These are phyloP conservation scores for Lasioglossum lativentre DNA, from an alignment of 2,888 invertebrate species.

Conservation along the genomic window DNA sequence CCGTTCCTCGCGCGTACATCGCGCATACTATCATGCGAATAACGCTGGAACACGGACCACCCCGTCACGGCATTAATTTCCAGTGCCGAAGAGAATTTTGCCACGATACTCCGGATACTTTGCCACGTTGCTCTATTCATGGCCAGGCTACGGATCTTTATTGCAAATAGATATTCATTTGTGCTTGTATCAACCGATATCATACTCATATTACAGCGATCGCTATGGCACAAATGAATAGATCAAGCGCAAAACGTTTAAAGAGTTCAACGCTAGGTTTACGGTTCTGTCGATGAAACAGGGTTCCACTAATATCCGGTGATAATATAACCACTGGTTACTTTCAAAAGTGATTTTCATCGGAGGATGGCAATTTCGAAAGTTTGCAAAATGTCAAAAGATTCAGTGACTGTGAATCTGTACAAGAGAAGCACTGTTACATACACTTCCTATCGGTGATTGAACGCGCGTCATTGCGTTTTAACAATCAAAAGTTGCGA, in stretches of 20 bases:
- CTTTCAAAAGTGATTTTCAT: conserved; percentile 1
- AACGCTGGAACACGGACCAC: conserved; percentile 30
- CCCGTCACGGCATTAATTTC: conserved; percentile 46
- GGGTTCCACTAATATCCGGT: not conserved
- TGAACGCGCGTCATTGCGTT: not conserved
- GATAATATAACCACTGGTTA: not conserved
- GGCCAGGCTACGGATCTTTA: too few relatives aligned
- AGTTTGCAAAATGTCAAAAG: not conserved
- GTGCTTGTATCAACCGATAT: too few relatives aligned
- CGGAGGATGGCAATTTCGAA: not conserved
- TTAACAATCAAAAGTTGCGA: not conserved
- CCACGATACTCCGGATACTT: conserved; percentile 4
- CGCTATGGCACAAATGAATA: too few relatives aligned
- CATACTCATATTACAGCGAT: too few relatives aligned
- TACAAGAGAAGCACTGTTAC: not conserved
- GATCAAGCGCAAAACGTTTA: too few relatives aligned
- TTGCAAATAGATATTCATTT: too few relatives aligned
- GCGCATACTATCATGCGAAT: not conserved
- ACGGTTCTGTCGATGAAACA: not conserved
- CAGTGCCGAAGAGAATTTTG: conserved; percentile 3
- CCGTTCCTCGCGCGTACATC: conserved; percentile 40
- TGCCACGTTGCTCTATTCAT: too few relatives aligned
- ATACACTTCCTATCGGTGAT: not conserved
- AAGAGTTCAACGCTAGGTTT: too few relatives aligned
- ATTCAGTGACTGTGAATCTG: not conserved